These are phyloP conservation scores for Agrilus mali DNA, from an alignment of 2,888 invertebrate species.

Conservation along the genomic window DNA sequence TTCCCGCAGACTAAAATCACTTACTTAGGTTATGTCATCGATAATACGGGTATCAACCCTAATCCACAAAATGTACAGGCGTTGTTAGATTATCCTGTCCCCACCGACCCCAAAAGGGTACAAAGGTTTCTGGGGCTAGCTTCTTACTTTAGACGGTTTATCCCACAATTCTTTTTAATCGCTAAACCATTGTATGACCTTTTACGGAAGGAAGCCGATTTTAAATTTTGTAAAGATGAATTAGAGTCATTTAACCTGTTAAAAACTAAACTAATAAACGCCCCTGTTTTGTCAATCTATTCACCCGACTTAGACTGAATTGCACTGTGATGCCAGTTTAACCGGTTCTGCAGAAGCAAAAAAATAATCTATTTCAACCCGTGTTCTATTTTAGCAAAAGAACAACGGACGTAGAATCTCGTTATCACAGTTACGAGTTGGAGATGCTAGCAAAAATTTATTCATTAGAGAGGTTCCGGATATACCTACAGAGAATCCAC, in stretches of 20 bases:
- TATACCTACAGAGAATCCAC: constrained; percentile 18
- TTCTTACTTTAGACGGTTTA: constrained; percentile 1
- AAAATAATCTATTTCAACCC: constrained; percentile 17
- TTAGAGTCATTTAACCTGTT: constrained; percentile 3
- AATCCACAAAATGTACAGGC: background rate
- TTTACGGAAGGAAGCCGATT: background rate
- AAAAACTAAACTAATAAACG: constrained; percentile 13
- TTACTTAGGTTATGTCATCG: background rate
- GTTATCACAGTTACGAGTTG: constrained; percentile 21
- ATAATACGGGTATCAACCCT: no score
- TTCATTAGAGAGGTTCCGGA: constrained; percentile 17
- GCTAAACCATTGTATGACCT: constrained; percentile 3
- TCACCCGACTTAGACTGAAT: constrained; percentile 17
- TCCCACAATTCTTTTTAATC: background rate
- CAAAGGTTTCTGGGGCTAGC: constrained; percentile 1
- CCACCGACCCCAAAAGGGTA: background rate
- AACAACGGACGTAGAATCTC: constrained; percentile 17
- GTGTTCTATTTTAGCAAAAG: constrained; percentile 22
- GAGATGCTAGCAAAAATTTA: constrained; percentile 19
- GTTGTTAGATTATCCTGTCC: background rate
- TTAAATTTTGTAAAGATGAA: background rate
- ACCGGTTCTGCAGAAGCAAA: constrained; percentile 20
- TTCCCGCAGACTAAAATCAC: background rate
- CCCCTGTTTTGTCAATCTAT: constrained; percentile 19
- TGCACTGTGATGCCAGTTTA: constrained; percentile 23